phyloP scores from a whole-genome alignment of 2,888 invertebrate species.

The Dryococelus australis region DNA sequence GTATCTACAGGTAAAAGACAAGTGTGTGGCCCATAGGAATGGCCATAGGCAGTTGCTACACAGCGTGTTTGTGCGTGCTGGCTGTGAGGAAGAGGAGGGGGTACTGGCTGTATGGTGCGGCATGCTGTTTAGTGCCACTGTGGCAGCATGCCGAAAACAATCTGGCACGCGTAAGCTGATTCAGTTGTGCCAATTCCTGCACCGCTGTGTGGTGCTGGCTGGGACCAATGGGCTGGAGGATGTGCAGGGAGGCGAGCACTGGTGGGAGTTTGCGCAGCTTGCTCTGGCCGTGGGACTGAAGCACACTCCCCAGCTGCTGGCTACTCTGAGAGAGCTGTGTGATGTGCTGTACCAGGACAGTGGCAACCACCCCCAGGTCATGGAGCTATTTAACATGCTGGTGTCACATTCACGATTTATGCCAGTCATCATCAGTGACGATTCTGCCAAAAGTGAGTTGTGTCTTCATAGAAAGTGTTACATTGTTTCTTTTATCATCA shows the following conservation, averaged over 20 bases:
- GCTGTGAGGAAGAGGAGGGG: background rate
- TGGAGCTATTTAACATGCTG: conserved; percentile 74
- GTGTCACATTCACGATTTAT: conserved; percentile 80
- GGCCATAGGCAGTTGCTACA: conserved; percentile 52
- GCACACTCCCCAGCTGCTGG: conserved; percentile 61
- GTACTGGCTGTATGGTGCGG: background rate
- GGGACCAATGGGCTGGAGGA: conserved; percentile 47
- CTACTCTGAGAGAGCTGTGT: conserved; percentile 64
- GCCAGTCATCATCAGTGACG: conserved; percentile 68
- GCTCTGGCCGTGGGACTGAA: conserved; percentile 73
- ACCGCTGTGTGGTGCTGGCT: background rate
- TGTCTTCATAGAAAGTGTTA: no score
- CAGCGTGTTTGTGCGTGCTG: conserved; percentile 51
- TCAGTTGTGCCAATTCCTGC: background rate
- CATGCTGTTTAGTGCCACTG: background rate
- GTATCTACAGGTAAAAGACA: conserved; percentile 53
- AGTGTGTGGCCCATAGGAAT: conserved; percentile 52
- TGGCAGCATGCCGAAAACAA: background rate
- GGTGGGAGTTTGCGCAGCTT: conserved; percentile 58
- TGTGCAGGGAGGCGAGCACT: conserved; percentile 53
- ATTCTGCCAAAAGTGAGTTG: conserved; percentile 54
- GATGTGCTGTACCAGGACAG: conserved; percentile 64
- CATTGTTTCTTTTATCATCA: background rate
- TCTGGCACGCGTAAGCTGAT: background rate
- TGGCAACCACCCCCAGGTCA: conserved; percentile 60